phyloP scores from a whole-genome alignment of 1,140 invertebrate genomes.

The Tyrophagus putrescentiae region DNA sequence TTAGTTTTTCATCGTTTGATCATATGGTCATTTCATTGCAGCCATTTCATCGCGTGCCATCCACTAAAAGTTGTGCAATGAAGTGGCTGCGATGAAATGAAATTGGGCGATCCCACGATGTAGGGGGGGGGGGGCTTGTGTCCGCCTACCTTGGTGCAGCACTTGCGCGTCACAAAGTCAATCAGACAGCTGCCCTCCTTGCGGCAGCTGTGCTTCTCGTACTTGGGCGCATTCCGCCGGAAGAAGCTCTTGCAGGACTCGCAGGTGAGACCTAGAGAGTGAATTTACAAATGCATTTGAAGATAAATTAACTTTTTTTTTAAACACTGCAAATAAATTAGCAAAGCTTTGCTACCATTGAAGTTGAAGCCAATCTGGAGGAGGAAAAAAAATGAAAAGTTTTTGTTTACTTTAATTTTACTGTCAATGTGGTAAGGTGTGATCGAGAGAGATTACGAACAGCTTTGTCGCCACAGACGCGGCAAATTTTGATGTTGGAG shows the following conservation, averaged over 20 bases:
- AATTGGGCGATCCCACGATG: too few species aligned
- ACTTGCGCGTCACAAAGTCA: constrained; percentile 3
- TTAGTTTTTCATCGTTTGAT: too few species aligned
- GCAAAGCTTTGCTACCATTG: too few species aligned
- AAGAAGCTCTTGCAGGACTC: constrained; percentile 97
- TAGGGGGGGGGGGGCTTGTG: too few species aligned
- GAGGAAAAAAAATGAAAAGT: background rate
- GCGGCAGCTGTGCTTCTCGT: constrained; percentile 46
- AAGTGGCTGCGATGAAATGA: too few species aligned
- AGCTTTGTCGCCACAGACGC: constrained; percentile 77
- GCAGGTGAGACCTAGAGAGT: constrained; percentile 84
- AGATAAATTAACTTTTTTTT: too few species aligned
- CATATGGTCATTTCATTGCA: too few species aligned
- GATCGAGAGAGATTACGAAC: constrained; percentile 41
- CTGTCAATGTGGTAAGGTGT: background rate
- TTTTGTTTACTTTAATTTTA: background rate
- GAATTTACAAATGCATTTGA: too few species aligned
- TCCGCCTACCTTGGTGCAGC: constrained; percentile 11
- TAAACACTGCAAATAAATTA: too few species aligned
- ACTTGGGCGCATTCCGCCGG: constrained; percentile 75
- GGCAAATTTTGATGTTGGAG: constrained; percentile 52
- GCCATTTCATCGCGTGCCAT: too few species aligned
- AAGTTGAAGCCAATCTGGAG: constrained; percentile 60
- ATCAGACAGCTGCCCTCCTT: background rate
- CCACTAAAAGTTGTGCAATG: too few species aligned